Conservation (phyloP, 2,113 vertebrate genomes). For the Nestor notabilis region DNA sequence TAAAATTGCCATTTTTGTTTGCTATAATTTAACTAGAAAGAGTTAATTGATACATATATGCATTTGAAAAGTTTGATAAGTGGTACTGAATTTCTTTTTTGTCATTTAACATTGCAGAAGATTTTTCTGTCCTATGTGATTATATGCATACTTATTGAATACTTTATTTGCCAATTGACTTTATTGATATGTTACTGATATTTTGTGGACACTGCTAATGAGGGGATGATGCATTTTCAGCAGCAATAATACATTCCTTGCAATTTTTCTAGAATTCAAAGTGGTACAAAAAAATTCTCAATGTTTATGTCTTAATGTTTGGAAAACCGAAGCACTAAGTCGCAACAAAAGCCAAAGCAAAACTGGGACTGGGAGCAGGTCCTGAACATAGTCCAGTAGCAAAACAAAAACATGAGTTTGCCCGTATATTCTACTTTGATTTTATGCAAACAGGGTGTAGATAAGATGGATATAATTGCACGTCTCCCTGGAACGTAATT, state of each 20-base stretch:
- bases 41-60: background rate
- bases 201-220: background rate
- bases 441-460: background rate
- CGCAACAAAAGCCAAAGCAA: background rate
- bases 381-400: background rate
- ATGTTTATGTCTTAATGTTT: background rate
- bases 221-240: background rate
- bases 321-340: background rate
- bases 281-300: background rate
- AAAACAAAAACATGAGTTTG: background rate
- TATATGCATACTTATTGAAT: background rate
- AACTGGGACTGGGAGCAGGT: background rate
- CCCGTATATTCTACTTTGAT: background rate
- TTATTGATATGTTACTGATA: background rate
- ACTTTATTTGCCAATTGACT: background rate
- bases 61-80: conserved; percentile 37
- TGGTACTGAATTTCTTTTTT: background rate
- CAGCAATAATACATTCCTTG: background rate
- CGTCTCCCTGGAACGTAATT: background rate
- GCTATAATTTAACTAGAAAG: conserved; percentile 8
- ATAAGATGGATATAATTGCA: background rate
- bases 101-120: background rate
- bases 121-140: background rate
- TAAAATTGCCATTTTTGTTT: background rate
- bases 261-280: background rate